These are phyloP conservation scores for Drosophila limbata DNA, from an alignment of 2,888 invertebrate species.

Conservation along the genomic window DNA sequence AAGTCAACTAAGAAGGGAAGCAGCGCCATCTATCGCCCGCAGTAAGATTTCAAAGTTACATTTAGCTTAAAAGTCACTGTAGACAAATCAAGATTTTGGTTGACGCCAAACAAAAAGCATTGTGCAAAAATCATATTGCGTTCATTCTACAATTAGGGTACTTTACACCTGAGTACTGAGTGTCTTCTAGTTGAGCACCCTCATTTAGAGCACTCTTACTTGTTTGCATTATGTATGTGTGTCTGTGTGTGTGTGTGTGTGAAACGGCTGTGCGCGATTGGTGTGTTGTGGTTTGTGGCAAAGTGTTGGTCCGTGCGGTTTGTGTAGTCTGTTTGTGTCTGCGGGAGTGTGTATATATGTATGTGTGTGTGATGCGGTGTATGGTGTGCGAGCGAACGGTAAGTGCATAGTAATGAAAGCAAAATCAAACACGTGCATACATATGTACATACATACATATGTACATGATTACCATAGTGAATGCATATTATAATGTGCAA, in stretches of 20 bases:
- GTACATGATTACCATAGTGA: constrained; percentile 8
- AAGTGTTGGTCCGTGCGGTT: constrained; percentile 16
- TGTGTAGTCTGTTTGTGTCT: constrained; percentile 22
- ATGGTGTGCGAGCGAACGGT: constrained; percentile 8
- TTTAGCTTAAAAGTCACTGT: not conserved
- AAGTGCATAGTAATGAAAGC: constrained; percentile 23
- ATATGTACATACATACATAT: not conserved
- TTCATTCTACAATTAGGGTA: not conserved
- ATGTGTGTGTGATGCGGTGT: not conserved
- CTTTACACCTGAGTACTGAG: constrained; percentile 13
- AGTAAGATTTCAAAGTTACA: not conserved
- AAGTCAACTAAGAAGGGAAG: no score
- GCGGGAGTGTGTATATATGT: not conserved
- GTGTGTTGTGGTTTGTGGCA: constrained; percentile 19
- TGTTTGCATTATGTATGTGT: constrained; percentile 2
- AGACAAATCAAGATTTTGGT: not conserved
- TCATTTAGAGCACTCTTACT: constrained; percentile 7
- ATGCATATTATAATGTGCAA: constrained; percentile 16
- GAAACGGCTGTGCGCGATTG: constrained; percentile 17
- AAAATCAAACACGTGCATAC: constrained; percentile 7
- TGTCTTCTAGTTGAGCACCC: constrained; percentile 17
- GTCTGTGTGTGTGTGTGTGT: constrained; percentile 1
- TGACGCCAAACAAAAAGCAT: constrained; percentile 1
- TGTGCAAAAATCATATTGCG: not conserved
- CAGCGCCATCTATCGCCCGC: not conserved